Base-by-base conservation (phyloP, 2,888 invertebrate genomes). In the Heterodera filipjevi region DNA sequence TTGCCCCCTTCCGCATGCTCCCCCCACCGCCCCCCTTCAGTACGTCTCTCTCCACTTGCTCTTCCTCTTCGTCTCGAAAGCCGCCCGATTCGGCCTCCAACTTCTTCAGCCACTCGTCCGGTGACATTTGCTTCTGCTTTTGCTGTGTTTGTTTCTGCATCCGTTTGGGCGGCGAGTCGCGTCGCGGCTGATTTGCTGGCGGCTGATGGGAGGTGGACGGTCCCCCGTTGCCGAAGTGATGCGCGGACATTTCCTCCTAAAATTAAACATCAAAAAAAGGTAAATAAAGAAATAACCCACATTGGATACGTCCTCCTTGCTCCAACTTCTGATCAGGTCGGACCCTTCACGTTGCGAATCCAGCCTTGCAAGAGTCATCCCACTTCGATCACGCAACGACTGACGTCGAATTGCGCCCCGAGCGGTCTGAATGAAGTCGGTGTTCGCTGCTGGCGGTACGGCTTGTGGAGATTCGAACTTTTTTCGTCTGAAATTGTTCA, bases 401-500 rank as follows among this genome's bases (percentile, higher is more conserved):
- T 85, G 85, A n/a, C 89, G 81, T 33, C 89, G 83, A 77, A 89
- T 89, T 53, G 89, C 86, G 33, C 88, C 87, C 30, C 89, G 82
- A 16, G 68, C 68, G 33, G 68, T 68, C 35, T 68, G 68, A 32
- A 35, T 32, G 59, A 59, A 59, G 71, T 46, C 82, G 53, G 73
- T 79, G 75, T 76, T 81, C 33, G 78, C 82, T 22, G 82, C 80
- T 27, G 81, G 82, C 14, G 83, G 80, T 77, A 81, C 79, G 77
- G 86, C 86, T 71, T 87, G 87, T 10, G 89, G 88, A 3, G 89
- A 89, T 74, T 89, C 89, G 82, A 87, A 89, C 86, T 89, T 89
- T 83, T 88, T 88, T 79, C 87, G 81, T 76, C 86, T 85, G 27
- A 5, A 81, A 79, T 33, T 80, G 22, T n/a, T 19, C 14, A n/a